phyloP scores from a whole-genome alignment of 2,113 vertebrate genomes.

The Conger conger region DNA sequence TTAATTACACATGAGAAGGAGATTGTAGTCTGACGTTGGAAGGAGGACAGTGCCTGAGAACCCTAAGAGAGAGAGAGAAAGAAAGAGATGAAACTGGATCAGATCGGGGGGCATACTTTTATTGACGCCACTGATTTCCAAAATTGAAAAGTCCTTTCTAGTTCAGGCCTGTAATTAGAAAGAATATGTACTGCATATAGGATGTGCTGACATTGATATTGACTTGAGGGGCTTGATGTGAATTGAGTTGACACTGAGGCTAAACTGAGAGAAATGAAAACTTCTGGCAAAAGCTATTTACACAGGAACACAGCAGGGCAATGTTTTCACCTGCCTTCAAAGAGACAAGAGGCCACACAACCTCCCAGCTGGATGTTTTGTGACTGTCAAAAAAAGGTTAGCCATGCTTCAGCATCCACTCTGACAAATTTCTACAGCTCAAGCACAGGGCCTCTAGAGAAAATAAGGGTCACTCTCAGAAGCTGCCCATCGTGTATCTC shows the following conservation, averaged over 20 bases:
- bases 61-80: constrained; percentile 22
- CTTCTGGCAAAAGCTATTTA: neutral
- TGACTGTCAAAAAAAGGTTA: neutral
- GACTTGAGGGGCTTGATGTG: neutral
- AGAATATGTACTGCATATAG: neutral
- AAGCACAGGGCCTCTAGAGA: neutral
- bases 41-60: constrained; percentile 56
- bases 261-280: constrained; percentile 16
- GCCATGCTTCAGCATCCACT: neutral
- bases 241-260: constrained; percentile 1
- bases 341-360: neutral
- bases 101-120: neutral
- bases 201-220: constrained; percentile 3
- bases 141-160: neutral
- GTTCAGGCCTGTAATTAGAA: neutral
- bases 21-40: constrained; percentile 58
- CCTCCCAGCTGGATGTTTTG: neutral
- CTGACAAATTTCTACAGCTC: neutral
- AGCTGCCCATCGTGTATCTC: neutral
- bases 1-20: constrained; percentile 70
- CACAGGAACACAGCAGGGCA: neutral
- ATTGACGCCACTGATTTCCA: neutral
- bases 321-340: neutral
- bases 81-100: neutral
- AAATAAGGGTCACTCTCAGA: constrained; percentile 1